These are phyloP conservation scores for Stegostoma tigrinum DNA, from an alignment of 2,113 vertebrate species.

Conservation along the genomic window DNA sequence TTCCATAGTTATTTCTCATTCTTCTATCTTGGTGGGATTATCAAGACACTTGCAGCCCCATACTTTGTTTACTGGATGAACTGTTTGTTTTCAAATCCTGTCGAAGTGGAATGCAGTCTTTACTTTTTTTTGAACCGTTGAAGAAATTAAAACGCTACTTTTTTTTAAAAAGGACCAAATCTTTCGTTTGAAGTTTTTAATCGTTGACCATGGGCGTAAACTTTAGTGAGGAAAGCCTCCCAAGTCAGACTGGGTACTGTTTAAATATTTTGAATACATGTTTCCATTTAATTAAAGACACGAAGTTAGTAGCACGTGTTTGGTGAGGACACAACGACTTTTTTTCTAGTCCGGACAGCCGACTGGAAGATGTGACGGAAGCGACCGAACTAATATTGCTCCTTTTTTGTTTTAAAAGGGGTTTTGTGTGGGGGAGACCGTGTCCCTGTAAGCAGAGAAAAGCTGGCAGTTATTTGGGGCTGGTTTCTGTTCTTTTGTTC, in stretches of 20 bases:
- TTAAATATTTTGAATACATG: not conserved
- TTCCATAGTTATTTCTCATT: not conserved
- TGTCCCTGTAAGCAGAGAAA: not conserved
- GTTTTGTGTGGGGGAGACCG: not conserved
- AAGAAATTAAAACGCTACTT: not conserved
- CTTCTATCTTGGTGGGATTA: slow-evolving; percentile 33
- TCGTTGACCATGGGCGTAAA: not conserved
- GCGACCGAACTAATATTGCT: not conserved
- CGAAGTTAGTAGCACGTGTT: slow-evolving; percentile 18
- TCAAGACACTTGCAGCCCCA: slow-evolving; percentile 50
- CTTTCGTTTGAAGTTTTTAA: no score
- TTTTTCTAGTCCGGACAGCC: not conserved
- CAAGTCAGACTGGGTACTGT: not conserved
- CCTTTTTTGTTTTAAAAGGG: not conserved
- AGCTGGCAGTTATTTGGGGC: not conserved
- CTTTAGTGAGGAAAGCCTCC: not conserved
- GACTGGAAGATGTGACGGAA: not conserved
- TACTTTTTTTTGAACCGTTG: not conserved
- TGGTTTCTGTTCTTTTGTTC: slow-evolving; percentile 28
- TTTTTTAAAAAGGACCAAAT: not conserved
- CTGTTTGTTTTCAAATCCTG: slow-evolving; percentile 10
- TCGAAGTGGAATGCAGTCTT: not conserved
- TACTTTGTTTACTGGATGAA: no score
- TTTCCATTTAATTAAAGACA: not conserved
- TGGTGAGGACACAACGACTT: not conserved